Evolutionary conservation across 2,113 vertebrate genomes (phyloP).

Genomic region (Albula glossodonta): DNA sequence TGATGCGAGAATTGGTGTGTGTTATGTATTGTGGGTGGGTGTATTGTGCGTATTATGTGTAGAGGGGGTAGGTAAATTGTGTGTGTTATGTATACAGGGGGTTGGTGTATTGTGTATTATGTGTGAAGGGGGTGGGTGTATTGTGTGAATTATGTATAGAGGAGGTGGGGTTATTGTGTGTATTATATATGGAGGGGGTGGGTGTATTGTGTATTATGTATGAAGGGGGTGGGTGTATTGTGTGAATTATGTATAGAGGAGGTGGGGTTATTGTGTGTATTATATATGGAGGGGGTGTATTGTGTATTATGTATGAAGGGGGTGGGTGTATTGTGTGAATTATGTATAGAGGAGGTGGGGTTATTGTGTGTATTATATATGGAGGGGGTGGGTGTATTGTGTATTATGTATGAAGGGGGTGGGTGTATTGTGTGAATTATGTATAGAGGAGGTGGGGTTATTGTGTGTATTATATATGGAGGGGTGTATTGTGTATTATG

Average conservation of each 20-base stretch:
- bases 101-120: background rate
- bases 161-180: background rate
- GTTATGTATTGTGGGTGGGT: too few species aligned
- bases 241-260: too few species aligned
- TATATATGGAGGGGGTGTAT: too few species aligned
- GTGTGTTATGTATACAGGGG: background rate
- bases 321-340: too few species aligned
- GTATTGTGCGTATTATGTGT: too few species aligned
- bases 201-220: background rate
- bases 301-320: too few species aligned
- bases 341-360: too few species aligned
- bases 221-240: too few species aligned
- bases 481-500: background rate
- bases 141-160: background rate
- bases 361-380: background rate
- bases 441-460: background rate
- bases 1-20: too few species aligned
- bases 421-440: background rate
- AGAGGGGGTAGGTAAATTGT: background rate
- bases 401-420: too few species aligned
- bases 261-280: background rate
- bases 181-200: background rate
- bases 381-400: background rate
- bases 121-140: background rate
- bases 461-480: background rate